These are phyloP conservation scores for Anomalospiza imberbis DNA, from an alignment of 2,797 vertebrate species.

Conservation along the genomic window DNA sequence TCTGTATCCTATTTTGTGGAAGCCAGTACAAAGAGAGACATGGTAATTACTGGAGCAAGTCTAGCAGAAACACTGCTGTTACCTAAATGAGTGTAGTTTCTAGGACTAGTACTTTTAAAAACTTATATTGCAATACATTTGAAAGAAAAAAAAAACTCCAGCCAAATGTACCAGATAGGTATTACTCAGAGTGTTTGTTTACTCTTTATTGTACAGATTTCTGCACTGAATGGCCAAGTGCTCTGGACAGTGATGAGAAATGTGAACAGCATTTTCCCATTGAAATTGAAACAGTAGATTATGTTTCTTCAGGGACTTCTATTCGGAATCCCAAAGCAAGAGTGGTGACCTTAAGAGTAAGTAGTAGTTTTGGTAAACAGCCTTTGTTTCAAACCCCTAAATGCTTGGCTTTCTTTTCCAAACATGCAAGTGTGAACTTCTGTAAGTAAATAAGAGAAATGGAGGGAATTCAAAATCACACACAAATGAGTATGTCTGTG, in stretches of 20 bases:
- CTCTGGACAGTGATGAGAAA: conserved; percentile 81
- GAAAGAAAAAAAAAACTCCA: rapidly evolving
- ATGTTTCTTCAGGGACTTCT: conserved; percentile 83
- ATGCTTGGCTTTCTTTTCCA: not conserved
- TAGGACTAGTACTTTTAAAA: not conserved
- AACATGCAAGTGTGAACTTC: not conserved
- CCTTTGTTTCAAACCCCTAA: not conserved
- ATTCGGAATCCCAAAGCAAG: conserved; percentile 87
- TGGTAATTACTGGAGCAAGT: not conserved
- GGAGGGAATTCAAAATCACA: not conserved
- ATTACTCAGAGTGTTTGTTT: not conserved
- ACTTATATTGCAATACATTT: not conserved
- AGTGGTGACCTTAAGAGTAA: conserved; percentile 84
- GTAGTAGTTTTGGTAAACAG: conserved; percentile 26
- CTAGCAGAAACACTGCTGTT: not conserved
- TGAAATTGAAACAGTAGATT: conserved; percentile 83
- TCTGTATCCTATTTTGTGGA: not conserved
- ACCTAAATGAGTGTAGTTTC: not conserved
- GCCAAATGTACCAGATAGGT: not conserved
- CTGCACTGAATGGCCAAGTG: conserved; percentile 93
- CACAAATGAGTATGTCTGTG: rapidly evolving
- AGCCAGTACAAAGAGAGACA: not conserved
- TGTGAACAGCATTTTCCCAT: conserved; percentile 88
- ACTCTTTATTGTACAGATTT: conserved; percentile 78
- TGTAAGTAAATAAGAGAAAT: not conserved